Evolutionary conservation across 2,797 vertebrate genomes (phyloP), one percentile per base, ranked within the genome.

Genomic region (Takifugu ocellatus): DNA sequence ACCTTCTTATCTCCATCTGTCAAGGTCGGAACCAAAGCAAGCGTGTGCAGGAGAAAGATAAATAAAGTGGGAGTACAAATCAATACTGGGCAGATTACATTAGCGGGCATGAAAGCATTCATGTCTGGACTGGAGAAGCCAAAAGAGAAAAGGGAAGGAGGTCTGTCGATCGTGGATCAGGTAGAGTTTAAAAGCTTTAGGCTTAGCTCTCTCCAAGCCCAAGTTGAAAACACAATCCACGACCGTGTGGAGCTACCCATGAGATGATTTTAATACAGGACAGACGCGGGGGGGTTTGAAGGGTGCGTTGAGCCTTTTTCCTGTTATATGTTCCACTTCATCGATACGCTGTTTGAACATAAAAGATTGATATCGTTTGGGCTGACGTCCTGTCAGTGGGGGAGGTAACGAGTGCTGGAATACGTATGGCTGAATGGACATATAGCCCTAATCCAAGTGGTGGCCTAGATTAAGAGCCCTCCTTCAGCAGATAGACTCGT

Each of bases 401-500:
- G 39, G 51, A 68, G 42, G 12, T 54, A 56, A 15, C 16, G 51
- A 61, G 70, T 14, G 48, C 75, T 80, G 70, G 73, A 72, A 57
- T 60, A 63, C 33, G 58, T 82, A 80, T 77, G 80, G 59, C 55
- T 83, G 72, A 81, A 70, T 78, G 77, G 68, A 63, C 42, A 43
- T 66, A 76, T 70, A 51, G 60, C 36, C 44, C 56, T 87, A 88
- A 89, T 88, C 85, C 82, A 58, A 16, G 59, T 77, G 54, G 63
- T 87, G 81, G 56, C 84, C 84, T 85, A 83, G 64, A 86, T 88
- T 72, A 71, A 56, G 56, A 65, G 67, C 39, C 68, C 65, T 84
- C 71, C 71, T 66, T 71, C 70, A 56, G 69, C 51, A 29, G 78
- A 83, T 75, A 74, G 71, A 84, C 66, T 63, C 56, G 70, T 77